Evolutionary conservation across 2,888 invertebrate genomes (phyloP), one percentile per base, ranked within the genome.

Genomic region (Caenorhabditis uteleia): DNA sequence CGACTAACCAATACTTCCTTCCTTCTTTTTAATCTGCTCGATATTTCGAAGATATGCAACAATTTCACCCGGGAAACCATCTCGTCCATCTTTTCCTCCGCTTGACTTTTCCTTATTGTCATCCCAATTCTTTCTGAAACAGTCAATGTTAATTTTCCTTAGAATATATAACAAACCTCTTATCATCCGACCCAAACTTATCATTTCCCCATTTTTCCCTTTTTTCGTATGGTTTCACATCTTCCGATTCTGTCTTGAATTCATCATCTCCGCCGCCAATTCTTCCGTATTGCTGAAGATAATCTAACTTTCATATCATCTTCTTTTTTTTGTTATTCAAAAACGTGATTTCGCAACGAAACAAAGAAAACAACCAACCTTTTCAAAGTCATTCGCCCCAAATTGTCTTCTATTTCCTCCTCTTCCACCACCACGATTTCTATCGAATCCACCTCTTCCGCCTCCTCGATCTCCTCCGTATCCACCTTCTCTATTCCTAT

Each of bases 41-140:
- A 75, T 65, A 34, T 57, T 65, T 34, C 60, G 48, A 34, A 75
- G 50, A 43, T 75, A 75, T 8, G 44, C 26, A 7, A 71, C 69
- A 23, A 73, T 47, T 46, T 75, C 75, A 27, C 56, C 65, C 20
- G 75, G 75, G 43, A 68, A 75, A 12, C 51, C 64, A 12, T 61
- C 54, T 5, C 56, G 51, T 29, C 55, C 58, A 18, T 55, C 67
- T 36, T 55, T 50, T 10, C 16, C 40, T 53, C 20, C 27, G 49
- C 39, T 4, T 51, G 7, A 12, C n/a, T n/a, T 34, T 5, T n/a
- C 5, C 5, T 34, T 16, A 14, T 34, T 16, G 8, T 34, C 34
- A n/a, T 34, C n/a, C n/a, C n/a, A n/a, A n/a, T n/a, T n/a, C n/a
- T n/a, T n/a, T n/a, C n/a, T n/a, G n/a, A n/a, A n/a, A n/a, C n/a